Conservation (phyloP, 2,113 vertebrate species). For the Penelope pileata region DNA sequence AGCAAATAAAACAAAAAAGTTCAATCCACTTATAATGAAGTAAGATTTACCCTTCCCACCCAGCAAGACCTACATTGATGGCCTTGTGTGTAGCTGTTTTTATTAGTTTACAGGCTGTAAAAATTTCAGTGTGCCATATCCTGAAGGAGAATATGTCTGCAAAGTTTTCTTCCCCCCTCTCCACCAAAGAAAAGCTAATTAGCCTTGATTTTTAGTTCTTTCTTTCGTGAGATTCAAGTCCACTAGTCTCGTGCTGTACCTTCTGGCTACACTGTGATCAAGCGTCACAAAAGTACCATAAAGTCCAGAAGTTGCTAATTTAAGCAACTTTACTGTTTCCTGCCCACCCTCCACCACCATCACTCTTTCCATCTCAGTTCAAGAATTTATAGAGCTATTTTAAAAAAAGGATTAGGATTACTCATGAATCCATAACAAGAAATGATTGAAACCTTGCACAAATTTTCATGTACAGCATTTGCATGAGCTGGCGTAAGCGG, state of each 20-base stretch:
- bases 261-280: conserved; percentile 24
- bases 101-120: background rate
- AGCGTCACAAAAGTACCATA: background rate
- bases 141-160: background rate
- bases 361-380: background rate
- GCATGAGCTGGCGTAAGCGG: background rate
- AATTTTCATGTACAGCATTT: background rate
- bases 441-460: background rate
- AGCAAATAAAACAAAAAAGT: background rate
- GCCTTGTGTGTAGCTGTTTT: background rate
- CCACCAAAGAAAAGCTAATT: background rate
- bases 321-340: conserved; percentile 11
- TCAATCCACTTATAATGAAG: background rate
- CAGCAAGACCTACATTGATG: background rate
- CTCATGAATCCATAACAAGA: background rate
- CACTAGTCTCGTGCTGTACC: background rate
- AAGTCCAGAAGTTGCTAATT: background rate
- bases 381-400: background rate
- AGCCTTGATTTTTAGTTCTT: background rate
- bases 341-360: background rate
- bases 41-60: background rate
- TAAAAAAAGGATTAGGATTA: background rate
- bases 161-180: background rate
- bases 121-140: background rate
- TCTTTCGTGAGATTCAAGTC: background rate